Evolutionary conservation across 2,113 vertebrate species (phyloP), one percentile per base, ranked within the genome.

Genomic region (Tragulus kanchil): DNA sequence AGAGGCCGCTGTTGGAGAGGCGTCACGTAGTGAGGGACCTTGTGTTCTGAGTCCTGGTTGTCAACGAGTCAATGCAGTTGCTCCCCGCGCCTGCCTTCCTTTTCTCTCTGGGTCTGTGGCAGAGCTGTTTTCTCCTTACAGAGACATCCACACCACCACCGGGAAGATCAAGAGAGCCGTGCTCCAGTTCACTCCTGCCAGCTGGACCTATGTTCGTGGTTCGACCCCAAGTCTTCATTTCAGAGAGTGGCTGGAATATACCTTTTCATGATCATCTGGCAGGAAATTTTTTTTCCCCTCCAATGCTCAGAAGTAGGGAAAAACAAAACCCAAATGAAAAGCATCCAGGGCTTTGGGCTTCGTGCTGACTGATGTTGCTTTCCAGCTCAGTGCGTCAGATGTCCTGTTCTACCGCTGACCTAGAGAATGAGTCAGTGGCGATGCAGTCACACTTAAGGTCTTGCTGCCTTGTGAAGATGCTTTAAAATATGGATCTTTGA

Each of bases 221-320:
- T 99, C 79, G 99, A 99, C 98, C 99, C 99, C 0, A 99, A 99
- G 94, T 99, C 99, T 71, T 99, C 99, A 8, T 99, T 99, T 97
- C 99, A 99, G 98, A 99, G 99, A 94, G 99, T 99, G 95, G 99
- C 98, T 86, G 99, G 99, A 61, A 97, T 99, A 93, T 99, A 99
- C 97, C 99, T 99, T 94, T 99, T 99, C 98, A 99, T 99, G 99
- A 99, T 99, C 98, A 99, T 99, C 98, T 99, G 99, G 99, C 99
- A 99, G 99, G 99, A 99, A 98, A 73, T 21, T 97, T 77, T 50
- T 92, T 82, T 84, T n/a, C 23, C n/a, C 26, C 79, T n/a, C 23
- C 26, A 31, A 54, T 78, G 25, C 36, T 61, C 45, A 42, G 67
- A 91, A 52, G 8, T 64, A 97, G 31, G 8, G 1, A 1, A 19